Evolutionary conservation across 2,113 vertebrate genomes (phyloP).

Genomic region (Poecile atricapillus): DNA sequence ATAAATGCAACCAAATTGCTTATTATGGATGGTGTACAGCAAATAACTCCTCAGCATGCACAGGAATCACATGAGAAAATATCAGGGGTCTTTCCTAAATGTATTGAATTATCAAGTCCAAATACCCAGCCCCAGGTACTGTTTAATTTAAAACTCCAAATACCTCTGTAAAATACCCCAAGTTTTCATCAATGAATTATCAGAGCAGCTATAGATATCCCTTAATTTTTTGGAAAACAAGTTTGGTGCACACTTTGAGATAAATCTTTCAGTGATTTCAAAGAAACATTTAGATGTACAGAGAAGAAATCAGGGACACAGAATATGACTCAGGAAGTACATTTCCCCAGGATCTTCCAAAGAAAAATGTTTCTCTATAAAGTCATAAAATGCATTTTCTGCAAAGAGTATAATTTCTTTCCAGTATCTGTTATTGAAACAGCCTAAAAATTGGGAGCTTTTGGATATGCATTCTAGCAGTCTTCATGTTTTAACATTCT

Average conservation of each 20-base stretch:
- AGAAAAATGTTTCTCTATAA: background rate
- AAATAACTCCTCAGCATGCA: background rate
- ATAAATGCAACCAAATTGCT: background rate
- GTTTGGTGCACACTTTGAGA: background rate
- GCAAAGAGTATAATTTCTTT: background rate
- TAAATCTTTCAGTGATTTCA: background rate
- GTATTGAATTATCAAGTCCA: background rate
- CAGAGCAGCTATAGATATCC: background rate
- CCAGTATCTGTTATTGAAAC: background rate
- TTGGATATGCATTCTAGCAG: background rate
- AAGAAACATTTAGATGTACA: background rate
- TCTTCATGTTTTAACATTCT: background rate
- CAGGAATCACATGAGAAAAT: background rate
- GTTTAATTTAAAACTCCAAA: background rate
- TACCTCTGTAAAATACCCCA: background rate
- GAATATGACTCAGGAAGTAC: background rate
- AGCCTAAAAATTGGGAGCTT: background rate
- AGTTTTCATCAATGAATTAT: background rate
- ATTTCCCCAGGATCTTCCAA: background rate
- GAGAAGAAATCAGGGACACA: background rate
- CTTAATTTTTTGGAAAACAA: background rate
- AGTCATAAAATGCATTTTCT: background rate
- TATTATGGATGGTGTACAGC: background rate
- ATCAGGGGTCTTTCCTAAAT: background rate
- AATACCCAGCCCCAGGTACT: accelerated